These are phyloP conservation scores for Nineta flava DNA, from an alignment of 2,888 invertebrate genomes.

Conservation along the genomic window DNA sequence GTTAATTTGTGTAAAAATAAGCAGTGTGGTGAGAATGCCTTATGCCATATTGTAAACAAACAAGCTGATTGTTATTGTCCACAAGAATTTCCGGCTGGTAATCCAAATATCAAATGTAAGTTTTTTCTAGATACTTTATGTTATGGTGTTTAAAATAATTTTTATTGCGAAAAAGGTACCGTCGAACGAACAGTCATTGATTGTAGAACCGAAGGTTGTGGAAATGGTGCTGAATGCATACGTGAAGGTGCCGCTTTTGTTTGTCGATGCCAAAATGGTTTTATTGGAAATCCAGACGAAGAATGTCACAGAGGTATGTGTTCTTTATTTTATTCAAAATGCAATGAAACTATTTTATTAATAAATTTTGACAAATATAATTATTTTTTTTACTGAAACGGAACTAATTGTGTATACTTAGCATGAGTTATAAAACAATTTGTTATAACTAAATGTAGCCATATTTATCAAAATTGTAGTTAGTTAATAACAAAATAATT, in stretches of 20 bases:
- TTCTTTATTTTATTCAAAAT: constrained; percentile 2
- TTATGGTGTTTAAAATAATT: not conserved
- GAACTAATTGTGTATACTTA: too few relatives aligned
- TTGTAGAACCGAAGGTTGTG: constrained; percentile 72
- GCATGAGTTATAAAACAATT: too few relatives aligned
- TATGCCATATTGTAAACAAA: constrained; percentile 51
- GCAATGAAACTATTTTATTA: constrained; percentile 1
- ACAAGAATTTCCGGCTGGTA: constrained; percentile 62
- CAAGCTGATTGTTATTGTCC: constrained; percentile 75
- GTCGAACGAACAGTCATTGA: constrained; percentile 46
- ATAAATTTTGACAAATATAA: not conserved
- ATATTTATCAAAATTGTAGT: too few relatives aligned
- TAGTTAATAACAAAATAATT: too few relatives aligned
- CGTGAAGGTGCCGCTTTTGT: constrained; percentile 71
- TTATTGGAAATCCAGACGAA: constrained; percentile 52
- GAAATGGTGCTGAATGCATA: constrained; percentile 72
- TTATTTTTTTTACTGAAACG: too few relatives aligned
- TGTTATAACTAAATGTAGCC: too few relatives aligned
- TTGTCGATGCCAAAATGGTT: constrained; percentile 63
- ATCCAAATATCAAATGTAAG: constrained; percentile 77
- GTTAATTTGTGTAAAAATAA: constrained; percentile 64
- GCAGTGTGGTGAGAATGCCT: constrained; percentile 68
- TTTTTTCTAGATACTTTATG: constrained; percentile 14
- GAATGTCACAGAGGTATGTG: constrained; percentile 51
- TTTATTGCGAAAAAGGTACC: constrained; percentile 31